Evolutionary conservation across 2,888 invertebrate genomes (phyloP).

Genomic region (Candidula unifasciata): DNA sequence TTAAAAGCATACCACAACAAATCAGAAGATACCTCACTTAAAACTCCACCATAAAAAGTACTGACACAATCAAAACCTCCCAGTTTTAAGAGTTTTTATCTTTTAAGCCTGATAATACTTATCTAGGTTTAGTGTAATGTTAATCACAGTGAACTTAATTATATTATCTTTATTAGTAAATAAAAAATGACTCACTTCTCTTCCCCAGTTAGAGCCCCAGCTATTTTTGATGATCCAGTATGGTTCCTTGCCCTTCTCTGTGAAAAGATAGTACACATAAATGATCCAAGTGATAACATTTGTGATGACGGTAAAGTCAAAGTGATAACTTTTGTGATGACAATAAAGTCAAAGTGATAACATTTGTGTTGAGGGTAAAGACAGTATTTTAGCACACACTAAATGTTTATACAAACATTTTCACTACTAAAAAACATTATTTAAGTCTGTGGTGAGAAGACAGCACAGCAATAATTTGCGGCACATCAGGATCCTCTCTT

Average conservation of each 20-base stretch:
- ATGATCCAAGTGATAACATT: not conserved
- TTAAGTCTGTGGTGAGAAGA: too few relatives aligned
- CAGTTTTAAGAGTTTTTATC: not conserved
- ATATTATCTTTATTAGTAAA: not conserved
- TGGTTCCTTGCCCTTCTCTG: slow-evolving; percentile 67
- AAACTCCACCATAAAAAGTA: too few relatives aligned
- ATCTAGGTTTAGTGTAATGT: not conserved
- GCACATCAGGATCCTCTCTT: too few relatives aligned
- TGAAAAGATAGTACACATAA: slow-evolving; percentile 14
- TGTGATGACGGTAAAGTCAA: not conserved
- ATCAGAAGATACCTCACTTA: too few relatives aligned
- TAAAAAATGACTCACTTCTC: slow-evolving; percentile 80
- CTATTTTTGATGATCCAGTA: slow-evolving; percentile 97
- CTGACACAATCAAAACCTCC: not conserved
- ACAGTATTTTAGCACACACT: too few relatives aligned
- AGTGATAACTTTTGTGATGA: not conserved
- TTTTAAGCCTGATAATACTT: not conserved
- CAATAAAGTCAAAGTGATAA: not conserved
- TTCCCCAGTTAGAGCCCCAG: slow-evolving; percentile 94
- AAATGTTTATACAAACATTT: too few relatives aligned
- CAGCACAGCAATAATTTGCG: too few relatives aligned
- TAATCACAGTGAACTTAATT: not conserved
- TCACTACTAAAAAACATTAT: too few relatives aligned
- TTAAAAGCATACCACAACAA: too few relatives aligned
- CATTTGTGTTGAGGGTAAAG: not conserved